These are phyloP conservation scores for Ophiodon elongatus DNA, from an alignment of 2,113 vertebrate genomes.

Conservation along the genomic window DNA sequence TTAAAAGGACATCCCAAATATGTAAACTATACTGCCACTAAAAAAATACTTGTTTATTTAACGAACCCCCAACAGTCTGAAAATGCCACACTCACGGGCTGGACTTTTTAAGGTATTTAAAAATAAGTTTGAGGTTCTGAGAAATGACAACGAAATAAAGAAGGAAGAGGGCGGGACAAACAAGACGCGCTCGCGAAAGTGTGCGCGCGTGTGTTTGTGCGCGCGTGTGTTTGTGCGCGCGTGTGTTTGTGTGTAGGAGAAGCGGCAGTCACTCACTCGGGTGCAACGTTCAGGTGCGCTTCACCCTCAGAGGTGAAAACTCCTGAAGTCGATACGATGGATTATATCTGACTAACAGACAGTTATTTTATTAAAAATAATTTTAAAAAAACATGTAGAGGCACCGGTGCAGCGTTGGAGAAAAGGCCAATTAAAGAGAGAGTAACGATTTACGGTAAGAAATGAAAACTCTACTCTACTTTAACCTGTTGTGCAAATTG, in stretches of 20 bases:
- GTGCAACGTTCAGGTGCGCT: constrained; percentile 57
- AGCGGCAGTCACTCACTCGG: neutral
- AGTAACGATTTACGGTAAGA: constrained; percentile 52
- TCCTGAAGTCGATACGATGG: constrained; percentile 39
- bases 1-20: neutral
- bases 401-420: neutral
- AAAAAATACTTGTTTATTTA: neutral
- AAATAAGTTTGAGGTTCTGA: neutral
- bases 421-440: constrained; percentile 15
- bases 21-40: neutral
- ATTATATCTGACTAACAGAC: constrained; percentile 12
- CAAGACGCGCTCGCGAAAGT: neutral
- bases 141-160: constrained; percentile 6
- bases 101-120: neutral
- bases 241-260: neutral
- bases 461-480: neutral
- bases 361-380: neutral
- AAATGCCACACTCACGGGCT: neutral
- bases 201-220: neutral
- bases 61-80: neutral
- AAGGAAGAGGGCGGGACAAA: constrained; percentile 53
- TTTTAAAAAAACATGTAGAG: neutral
- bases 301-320: constrained; percentile 38
- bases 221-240: neutral
- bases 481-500: neutral